Evolutionary conservation across 2,888 invertebrate genomes (phyloP).

Genomic region (Coenonympha arcania): DNA sequence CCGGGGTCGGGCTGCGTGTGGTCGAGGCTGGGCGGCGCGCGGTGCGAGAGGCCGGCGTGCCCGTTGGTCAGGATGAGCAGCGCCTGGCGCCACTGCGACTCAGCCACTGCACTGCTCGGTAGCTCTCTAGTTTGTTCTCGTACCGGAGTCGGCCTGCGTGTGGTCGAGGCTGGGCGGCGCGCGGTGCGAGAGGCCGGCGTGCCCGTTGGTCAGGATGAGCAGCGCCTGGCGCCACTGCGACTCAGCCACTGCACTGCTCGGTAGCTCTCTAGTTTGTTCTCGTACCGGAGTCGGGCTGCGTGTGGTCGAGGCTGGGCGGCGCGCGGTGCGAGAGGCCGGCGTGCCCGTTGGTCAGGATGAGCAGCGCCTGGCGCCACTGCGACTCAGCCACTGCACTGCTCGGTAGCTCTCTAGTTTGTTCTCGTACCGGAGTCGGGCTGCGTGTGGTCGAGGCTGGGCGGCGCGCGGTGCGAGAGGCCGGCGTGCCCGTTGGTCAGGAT

Average conservation of each 20-base stretch:
- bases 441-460: too few relatives aligned
- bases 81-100: constrained; percentile 86
- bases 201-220: too few relatives aligned
- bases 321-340: constrained; percentile 9
- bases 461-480: too few relatives aligned
- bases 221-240: too few relatives aligned
- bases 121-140: too few relatives aligned
- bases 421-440: too few relatives aligned
- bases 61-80: constrained; percentile 76
- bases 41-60: constrained; percentile 17
- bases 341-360: constrained; percentile 70
- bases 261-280: too few relatives aligned
- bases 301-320: background rate
- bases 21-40: background rate
- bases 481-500: too few relatives aligned
- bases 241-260: background rate
- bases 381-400: constrained; percentile 85
- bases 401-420: constrained; percentile 58
- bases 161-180: too few relatives aligned
- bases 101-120: too few relatives aligned
- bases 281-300: background rate
- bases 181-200: too few relatives aligned
- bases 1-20: background rate
- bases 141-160: too few relatives aligned
- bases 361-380: constrained; percentile 85